Evolutionary conservation across 2,888 invertebrate species (phyloP).

Genomic region (Cenopis cana): DNA sequence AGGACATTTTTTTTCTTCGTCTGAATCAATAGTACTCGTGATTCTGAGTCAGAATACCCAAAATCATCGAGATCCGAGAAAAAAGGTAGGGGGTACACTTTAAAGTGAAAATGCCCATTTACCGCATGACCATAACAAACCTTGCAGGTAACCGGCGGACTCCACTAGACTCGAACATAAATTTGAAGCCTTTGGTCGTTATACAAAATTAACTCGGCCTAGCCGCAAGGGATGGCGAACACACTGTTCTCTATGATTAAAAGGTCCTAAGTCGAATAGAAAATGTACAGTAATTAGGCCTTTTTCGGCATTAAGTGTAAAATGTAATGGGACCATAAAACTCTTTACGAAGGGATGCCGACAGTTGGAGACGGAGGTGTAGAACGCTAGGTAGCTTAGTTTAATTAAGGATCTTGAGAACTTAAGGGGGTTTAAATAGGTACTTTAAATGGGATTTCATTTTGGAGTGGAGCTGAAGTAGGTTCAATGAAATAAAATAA

Average conservation of each 20-base stretch:
- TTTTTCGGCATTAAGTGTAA: conserved; percentile 1
- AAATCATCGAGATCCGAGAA: too few species aligned
- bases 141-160: conserved; percentile 9
- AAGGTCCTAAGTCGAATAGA: conserved; percentile 6
- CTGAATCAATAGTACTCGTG: too few species aligned
- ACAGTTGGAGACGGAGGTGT: conserved; percentile 37
- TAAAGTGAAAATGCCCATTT: too few species aligned
- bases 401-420: conserved; percentile 36
- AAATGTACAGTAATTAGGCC: not conserved
- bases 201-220: conserved; percentile 42
- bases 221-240: conserved; percentile 36
- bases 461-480: conserved; percentile 15
- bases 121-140: not conserved
- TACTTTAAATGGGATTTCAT: conserved; percentile 28
- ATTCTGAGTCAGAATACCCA: too few species aligned
- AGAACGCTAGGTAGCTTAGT: conserved; percentile 34
- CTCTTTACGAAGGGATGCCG: conserved; percentile 43
- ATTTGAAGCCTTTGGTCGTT: conserved; percentile 40
- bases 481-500: too few species aligned
- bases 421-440: conserved; percentile 31
- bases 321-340: conserved; percentile 39
- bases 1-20: too few species aligned
- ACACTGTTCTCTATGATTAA: not conserved
- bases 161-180: conserved; percentile 38
- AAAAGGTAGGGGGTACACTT: too few species aligned